A percentile compares a stretch with the other conserved stretches of the same genome.
These are phyloP conservation scores for Chloroceryle amazona DNA, from an alignment of 2,797 vertebrate species.

Conservation along the genomic window DNA sequence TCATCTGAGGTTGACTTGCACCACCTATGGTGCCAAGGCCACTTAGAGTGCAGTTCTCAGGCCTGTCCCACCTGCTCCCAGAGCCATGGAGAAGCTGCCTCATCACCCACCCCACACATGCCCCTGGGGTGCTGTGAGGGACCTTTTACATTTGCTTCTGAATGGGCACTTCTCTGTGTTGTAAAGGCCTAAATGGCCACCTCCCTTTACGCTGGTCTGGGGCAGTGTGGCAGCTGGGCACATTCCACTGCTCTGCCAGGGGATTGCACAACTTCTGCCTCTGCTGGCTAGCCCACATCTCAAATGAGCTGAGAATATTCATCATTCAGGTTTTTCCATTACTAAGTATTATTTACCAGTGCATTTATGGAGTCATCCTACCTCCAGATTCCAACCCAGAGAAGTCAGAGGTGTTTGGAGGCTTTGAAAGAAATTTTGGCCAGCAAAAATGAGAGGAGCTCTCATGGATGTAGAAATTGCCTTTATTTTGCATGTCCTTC, in stretches of 20 bases:
- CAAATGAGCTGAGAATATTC: not conserved
- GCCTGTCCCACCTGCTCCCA: not conserved
- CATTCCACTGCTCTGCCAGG: not conserved
- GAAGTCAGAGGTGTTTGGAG: not conserved
- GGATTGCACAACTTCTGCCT: not conserved
- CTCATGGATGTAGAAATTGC: not conserved
- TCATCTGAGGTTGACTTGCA: not conserved
- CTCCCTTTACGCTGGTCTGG: not conserved
- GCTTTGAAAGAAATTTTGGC: not conserved
- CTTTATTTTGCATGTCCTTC: not conserved
- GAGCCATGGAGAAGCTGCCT: not conserved
- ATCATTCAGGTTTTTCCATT: not conserved
- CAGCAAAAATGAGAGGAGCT: not conserved
- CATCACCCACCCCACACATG: not conserved
- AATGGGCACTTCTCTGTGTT: not conserved
- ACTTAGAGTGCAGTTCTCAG: not conserved
- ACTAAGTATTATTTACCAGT: not conserved
- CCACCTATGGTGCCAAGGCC: not conserved
- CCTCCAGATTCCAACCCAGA: not conserved
- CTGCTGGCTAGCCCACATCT: not conserved
- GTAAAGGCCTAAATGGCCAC: not conserved
- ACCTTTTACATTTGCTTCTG: not conserved
- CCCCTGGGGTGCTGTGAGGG: not conserved
- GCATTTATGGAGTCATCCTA: not conserved
- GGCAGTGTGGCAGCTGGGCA: not conserved